These are phyloP conservation scores for Hapalemur alaotrensis DNA, from an alignment of 2,797 vertebrate species.

Conservation along the genomic window DNA sequence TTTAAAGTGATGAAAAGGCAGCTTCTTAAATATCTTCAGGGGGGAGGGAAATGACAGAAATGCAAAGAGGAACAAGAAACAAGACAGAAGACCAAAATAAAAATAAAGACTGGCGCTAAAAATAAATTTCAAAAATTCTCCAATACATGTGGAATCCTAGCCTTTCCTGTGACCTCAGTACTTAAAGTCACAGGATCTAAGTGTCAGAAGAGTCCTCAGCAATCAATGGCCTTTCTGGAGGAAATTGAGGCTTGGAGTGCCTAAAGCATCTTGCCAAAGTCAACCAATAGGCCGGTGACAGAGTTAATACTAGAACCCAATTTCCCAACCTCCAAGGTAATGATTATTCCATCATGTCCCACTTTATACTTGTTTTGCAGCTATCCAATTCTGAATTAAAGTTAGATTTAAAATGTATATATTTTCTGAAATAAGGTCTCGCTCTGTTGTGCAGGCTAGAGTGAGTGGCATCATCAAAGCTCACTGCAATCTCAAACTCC, in stretches of 20 bases:
- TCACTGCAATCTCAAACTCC: background rate
- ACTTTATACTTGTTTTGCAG: conserved; percentile 21
- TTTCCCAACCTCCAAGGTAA: background rate
- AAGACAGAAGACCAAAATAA: conserved; percentile 45
- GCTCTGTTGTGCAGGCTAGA: background rate
- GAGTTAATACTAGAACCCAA: background rate
- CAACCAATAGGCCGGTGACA: background rate
- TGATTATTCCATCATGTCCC: background rate
- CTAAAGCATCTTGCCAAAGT: background rate
- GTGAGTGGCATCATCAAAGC: no score
- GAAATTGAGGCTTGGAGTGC: background rate
- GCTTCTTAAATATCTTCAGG: conserved; percentile 73
- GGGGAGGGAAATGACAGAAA: conserved; percentile 69
- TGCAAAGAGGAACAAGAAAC: conserved; percentile 5
- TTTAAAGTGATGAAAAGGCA: conserved; percentile 74
- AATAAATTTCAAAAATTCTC: background rate
- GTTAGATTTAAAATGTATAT: background rate
- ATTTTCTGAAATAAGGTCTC: background rate
- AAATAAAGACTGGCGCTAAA: conserved; percentile 44
- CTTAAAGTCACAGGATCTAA: background rate
- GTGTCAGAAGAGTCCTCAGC: background rate
- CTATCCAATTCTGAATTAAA: conserved; percentile 18
- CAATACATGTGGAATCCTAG: background rate
- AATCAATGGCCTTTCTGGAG: background rate
- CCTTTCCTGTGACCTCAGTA: background rate